phyloP scores from a whole-genome alignment of 2,797 vertebrate genomes.

The Macroramphosus scolopax region DNA sequence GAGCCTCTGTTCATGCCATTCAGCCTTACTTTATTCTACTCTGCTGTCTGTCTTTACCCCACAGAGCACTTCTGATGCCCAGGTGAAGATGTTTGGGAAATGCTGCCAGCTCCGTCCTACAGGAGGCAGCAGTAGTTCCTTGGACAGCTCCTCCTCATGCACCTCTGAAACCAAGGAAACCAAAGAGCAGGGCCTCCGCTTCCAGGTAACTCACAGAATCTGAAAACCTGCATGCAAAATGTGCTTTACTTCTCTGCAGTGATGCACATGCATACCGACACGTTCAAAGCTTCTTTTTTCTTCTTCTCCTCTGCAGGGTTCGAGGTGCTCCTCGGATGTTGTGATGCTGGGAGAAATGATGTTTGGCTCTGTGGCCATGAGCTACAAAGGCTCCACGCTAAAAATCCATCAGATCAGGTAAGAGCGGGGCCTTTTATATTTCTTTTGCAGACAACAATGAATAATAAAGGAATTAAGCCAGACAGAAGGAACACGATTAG shows the following conservation, averaged over 20 bases:
- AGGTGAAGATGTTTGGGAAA: slow-evolving; percentile 90
- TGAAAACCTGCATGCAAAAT: too few species aligned
- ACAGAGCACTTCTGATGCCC: slow-evolving; percentile 88
- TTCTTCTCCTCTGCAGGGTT: slow-evolving; percentile 74
- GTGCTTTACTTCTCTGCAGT: too few species aligned
- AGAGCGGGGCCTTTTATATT: too few species aligned
- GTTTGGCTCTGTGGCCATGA: slow-evolving; percentile 99
- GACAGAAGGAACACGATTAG: too few species aligned
- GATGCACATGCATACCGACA: too few species aligned
- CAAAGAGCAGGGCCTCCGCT: slow-evolving; percentile 80
- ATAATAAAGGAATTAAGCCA: too few species aligned
- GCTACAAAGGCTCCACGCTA: slow-evolving; percentile 96
- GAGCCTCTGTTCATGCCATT: neutral
- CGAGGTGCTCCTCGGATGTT: slow-evolving; percentile 91
- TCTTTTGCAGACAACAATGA: too few species aligned
- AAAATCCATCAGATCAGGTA: slow-evolving; percentile 99
- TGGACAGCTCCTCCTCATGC: slow-evolving; percentile 90
- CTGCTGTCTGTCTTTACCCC: too few species aligned
- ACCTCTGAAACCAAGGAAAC: slow-evolving; percentile 85
- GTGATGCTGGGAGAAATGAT: slow-evolving; percentile 99
- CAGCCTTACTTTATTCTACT: neutral
- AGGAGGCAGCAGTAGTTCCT: slow-evolving; percentile 92
- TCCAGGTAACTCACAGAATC: slow-evolving; percentile 60
- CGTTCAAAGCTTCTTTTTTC: too few species aligned
- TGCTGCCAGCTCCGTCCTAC: slow-evolving; percentile 91